These are phyloP conservation scores for Sebastes vulpes DNA, from an alignment of 2,797 vertebrate genomes.

Conservation along the genomic window DNA sequence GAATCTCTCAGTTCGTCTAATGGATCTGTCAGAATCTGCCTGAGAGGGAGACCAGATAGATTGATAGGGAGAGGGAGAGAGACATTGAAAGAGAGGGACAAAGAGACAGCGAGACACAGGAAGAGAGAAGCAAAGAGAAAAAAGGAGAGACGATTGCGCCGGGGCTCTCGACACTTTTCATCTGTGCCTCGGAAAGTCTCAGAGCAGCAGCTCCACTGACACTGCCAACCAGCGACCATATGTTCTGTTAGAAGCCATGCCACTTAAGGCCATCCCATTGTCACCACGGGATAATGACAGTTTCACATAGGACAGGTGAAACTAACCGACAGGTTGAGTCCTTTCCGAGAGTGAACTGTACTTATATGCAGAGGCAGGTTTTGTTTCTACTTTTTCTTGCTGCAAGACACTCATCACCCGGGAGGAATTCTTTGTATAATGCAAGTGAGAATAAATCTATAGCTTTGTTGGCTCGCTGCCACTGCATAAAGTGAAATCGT, in stretches of 20 bases:
- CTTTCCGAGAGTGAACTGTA: neutral
- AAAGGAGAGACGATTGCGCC: neutral
- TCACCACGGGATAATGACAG: constrained; percentile 31
- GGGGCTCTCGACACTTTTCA: constrained; percentile 39
- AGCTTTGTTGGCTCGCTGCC: neutral
- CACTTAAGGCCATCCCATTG: constrained; percentile 31
- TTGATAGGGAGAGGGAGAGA: constrained; percentile 60
- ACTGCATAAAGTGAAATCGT: neutral
- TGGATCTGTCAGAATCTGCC: constrained; percentile 79
- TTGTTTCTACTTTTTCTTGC: neutral
- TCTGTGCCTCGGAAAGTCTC: constrained; percentile 46
- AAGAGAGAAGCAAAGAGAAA: constrained; percentile 7
- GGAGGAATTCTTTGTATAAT: constrained; percentile 7
- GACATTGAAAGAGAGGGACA: constrained; percentile 35
- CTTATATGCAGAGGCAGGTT: neutral
- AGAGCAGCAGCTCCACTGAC: constrained; percentile 46
- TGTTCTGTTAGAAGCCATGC: constrained; percentile 30
- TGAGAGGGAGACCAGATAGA: constrained; percentile 67
- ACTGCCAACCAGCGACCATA: constrained; percentile 46
- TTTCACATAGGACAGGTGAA: constrained; percentile 31
- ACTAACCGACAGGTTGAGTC: neutral
- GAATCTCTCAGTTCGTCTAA: constrained; percentile 77
- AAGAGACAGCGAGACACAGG: constrained; percentile 27
- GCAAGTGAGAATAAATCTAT: neutral
- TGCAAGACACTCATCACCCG: neutral